Conservation (phyloP, 2,888 invertebrate genomes). For the Acheta domesticus region DNA sequence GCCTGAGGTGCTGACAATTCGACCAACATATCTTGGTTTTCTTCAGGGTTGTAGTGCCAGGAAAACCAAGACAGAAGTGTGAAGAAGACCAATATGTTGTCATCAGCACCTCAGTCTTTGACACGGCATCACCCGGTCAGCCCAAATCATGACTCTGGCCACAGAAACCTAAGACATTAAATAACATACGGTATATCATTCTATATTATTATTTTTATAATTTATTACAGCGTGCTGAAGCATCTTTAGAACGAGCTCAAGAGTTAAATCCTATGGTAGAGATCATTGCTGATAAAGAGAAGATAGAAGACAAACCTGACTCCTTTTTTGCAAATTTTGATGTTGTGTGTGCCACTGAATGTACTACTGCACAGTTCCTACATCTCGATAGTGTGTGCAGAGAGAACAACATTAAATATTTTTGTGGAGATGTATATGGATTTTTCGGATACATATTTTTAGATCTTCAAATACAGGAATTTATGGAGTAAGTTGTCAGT, state of each 20-base stretch:
- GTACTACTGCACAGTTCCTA: slow-evolving; percentile 63
- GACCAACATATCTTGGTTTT: too few relatives aligned
- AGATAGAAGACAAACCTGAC: slow-evolving; percentile 63
- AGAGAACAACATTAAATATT: slow-evolving; percentile 72
- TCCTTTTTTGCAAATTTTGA: slow-evolving; percentile 72
- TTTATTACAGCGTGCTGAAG: slow-evolving; percentile 70
- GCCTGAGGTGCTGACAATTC: too few relatives aligned
- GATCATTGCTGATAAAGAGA: slow-evolving; percentile 64
- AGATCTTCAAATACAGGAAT: slow-evolving; percentile 81
- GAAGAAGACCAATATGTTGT: too few relatives aligned
- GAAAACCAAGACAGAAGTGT: too few relatives aligned
- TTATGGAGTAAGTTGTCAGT: slow-evolving; percentile 62
- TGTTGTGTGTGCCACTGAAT: slow-evolving; percentile 75
- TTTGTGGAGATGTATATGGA: slow-evolving; percentile 90
- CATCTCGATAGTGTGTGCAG: slow-evolving; percentile 75
- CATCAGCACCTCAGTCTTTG: too few relatives aligned
- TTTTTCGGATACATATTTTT: slow-evolving; percentile 88
- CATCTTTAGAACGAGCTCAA: slow-evolving; percentile 72
- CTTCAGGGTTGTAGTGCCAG: too few relatives aligned
- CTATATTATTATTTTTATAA: slow-evolving; percentile 29
- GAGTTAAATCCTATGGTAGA: slow-evolving; percentile 92
- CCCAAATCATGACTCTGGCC: too few relatives aligned
- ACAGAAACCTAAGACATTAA: too few relatives aligned
- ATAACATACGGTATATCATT: too few relatives aligned
- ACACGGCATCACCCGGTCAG: too few relatives aligned